phyloP scores from a whole-genome alignment of 2,888 invertebrate genomes.

The Cryptocheilus praepositus region DNA sequence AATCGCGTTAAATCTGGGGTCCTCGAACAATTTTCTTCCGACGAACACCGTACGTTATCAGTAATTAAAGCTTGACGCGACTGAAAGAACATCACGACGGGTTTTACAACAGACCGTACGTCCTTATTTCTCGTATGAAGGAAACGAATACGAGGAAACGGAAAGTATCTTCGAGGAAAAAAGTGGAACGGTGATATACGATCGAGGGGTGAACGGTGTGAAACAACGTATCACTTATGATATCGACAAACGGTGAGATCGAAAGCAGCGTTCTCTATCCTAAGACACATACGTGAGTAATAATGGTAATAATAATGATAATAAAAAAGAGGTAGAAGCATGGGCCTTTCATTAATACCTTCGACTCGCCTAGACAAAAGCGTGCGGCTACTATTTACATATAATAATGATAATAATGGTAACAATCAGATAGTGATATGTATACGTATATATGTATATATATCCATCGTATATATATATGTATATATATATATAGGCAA shows the following conservation, averaged over 20 bases:
- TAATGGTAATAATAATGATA: constrained; percentile 29
- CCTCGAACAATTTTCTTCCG: too few relatives aligned
- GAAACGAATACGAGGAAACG: background rate
- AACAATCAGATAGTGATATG: constrained; percentile 52
- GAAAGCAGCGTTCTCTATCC: constrained; percentile 66
- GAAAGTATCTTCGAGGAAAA: constrained; percentile 23
- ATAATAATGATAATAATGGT: constrained; percentile 53
- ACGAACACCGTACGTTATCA: too few relatives aligned
- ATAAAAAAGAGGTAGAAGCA: constrained; percentile 56
- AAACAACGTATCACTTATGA: constrained; percentile 25
- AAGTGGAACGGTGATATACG: constrained; percentile 34
- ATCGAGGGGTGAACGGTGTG: constrained; percentile 53
- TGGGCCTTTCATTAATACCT: constrained; percentile 65
- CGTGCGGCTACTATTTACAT: constrained; percentile 72
- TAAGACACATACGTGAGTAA: constrained; percentile 66
- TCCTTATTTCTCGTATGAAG: constrained; percentile 18
- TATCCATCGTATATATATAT: constrained; percentile 25
- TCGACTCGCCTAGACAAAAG: constrained; percentile 68
- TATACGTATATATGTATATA: constrained; percentile 49
- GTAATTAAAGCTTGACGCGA: too few relatives aligned
- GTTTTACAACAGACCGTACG: constrained; percentile 40
- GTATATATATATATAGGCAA: constrained; percentile 22
- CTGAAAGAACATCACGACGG: background rate
- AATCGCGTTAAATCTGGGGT: too few relatives aligned
- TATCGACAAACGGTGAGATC: constrained; percentile 54